These are phyloP conservation scores for Collichthys lucidus DNA, from an alignment of 2,113 vertebrate genomes.

Conservation along the genomic window DNA sequence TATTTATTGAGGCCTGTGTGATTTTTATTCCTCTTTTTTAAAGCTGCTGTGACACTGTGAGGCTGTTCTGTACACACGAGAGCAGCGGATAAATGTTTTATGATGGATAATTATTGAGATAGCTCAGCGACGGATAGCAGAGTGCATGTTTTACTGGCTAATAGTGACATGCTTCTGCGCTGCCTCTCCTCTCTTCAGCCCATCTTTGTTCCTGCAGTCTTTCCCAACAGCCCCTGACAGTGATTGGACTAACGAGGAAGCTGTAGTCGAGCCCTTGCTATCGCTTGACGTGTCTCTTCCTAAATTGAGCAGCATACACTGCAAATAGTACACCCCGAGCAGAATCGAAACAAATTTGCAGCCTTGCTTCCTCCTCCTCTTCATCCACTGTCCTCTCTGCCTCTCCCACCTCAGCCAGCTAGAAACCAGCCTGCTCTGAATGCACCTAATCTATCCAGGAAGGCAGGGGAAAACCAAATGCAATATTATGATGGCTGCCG, in stretches of 20 bases:
- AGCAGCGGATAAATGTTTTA: conserved; percentile 1
- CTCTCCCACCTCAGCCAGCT: conserved; percentile 9
- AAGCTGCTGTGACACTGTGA: conserved; percentile 3
- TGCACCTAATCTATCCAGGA: conserved; percentile 39
- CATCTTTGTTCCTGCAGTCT: conserved; percentile 14
- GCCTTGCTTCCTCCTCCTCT: background rate
- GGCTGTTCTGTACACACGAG: conserved; percentile 3
- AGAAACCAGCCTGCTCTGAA: conserved; percentile 47
- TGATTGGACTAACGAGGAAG: conserved; percentile 65
- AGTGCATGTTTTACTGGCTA: conserved; percentile 23
- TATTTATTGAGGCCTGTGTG: conserved; percentile 7
- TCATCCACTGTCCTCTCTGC: conserved; percentile 5
- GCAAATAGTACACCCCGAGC: conserved; percentile 10
- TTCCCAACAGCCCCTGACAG: conserved; percentile 36
- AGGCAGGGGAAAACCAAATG: conserved; percentile 30
- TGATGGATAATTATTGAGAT: conserved; percentile 29
- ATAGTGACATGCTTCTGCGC: conserved; percentile 9
- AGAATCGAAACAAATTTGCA: conserved; percentile 47
- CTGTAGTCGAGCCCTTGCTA: conserved; percentile 20
- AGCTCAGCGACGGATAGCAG: background rate
- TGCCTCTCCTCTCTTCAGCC: conserved; percentile 12
- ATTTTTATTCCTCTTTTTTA: conserved; percentile 15
- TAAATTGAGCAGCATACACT: conserved; percentile 29
- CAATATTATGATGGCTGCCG: conserved; percentile 38
- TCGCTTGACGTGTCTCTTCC: conserved; percentile 35